Evolutionary conservation across 2,113 vertebrate species (phyloP), one percentile per base, ranked within the genome.

Genomic region (Ranitomeya variabilis): DNA sequence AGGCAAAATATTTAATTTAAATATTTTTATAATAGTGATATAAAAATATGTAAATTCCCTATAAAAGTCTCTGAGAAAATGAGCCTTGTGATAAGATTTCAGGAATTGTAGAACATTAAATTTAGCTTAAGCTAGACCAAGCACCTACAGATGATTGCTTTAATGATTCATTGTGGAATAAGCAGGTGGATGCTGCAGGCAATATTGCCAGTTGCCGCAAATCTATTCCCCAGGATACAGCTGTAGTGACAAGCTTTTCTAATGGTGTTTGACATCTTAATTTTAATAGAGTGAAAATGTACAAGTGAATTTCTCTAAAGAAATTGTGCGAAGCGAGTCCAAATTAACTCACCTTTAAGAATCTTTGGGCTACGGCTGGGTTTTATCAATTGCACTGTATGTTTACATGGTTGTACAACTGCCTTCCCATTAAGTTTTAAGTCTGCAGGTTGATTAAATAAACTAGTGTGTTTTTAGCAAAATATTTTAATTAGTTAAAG

Each of bases 161-260:
- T 60, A 21, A 85, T 86, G n/a, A 86, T 73, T 66, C 57, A 64
- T 60, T 51, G 31, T 31, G 57, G 26, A 51, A 78, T 78, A 60
- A 78, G 60, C 73, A 86, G 57, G 73, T 77, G 57, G 57, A 86
- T 62, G 55, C 85, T 74, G 73, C 11, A 21, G 67, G 84, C 71
- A 59, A 51, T 31, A 62, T 64, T 86, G 12, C 31, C 71, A 86
- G 11, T 86, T 37, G 45, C 60, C 10, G 19, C 54, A 86, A 21
- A 78, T n/a, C 16, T 76, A 86, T 52, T 86, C n/a, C 73, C 73
- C 73, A 52, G n/a, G 21, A 57, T 23, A 64, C n/a, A 18, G 7
- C 15, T 23, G 19, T n/a, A 74, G 67, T 69, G 66, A 74, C 66
- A 59, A 59, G 67, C 16, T 73, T 52, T 74, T 2, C 15, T 19